These are phyloP conservation scores for Diabrotica virgifera DNA, from an alignment of 1,140 invertebrate species.

Conservation along the genomic window DNA sequence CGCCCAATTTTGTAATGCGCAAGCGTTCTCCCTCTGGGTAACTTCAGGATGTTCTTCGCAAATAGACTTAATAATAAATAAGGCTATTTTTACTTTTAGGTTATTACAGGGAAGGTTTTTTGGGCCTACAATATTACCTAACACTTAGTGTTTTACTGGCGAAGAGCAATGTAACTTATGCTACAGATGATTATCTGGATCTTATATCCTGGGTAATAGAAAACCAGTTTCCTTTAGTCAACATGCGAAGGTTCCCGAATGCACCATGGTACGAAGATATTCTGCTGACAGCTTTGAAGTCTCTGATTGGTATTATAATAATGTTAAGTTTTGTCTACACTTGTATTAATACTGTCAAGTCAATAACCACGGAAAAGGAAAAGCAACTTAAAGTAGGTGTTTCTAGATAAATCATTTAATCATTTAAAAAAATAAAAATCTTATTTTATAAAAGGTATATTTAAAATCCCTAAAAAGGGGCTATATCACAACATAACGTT, in stretches of 20 bases:
- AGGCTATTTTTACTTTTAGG: constrained; percentile 50
- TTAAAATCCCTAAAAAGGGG: too few relatives aligned
- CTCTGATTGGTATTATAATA: constrained; percentile 71
- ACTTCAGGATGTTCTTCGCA: too few relatives aligned
- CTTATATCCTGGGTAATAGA: neutral
- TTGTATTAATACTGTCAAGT: constrained; percentile 73
- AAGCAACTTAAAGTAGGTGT: constrained; percentile 58
- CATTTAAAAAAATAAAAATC: too few relatives aligned
- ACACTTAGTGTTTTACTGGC: constrained; percentile 56
- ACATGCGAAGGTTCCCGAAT: constrained; percentile 71
- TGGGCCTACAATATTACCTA: constrained; percentile 64
- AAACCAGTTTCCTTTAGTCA: constrained; percentile 39
- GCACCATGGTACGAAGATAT: constrained; percentile 71
- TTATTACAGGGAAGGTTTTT: constrained; percentile 67
- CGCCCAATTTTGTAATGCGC: too few relatives aligned
- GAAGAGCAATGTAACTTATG: constrained; percentile 23
- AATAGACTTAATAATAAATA: too few relatives aligned
- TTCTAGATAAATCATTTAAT: too few relatives aligned
- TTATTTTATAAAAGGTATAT: too few relatives aligned
- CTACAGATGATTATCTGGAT: neutral
- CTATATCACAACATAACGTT: too few relatives aligned
- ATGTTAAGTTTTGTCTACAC: constrained; percentile 76
- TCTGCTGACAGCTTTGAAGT: constrained; percentile 62
- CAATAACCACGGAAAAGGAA: constrained; percentile 62
- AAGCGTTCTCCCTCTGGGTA: too few relatives aligned